Percentiles rank a stretch among this genome's conserved stretches.
phyloP scores from a whole-genome alignment of 2,888 invertebrate species.

The Idaea aversata region DNA sequence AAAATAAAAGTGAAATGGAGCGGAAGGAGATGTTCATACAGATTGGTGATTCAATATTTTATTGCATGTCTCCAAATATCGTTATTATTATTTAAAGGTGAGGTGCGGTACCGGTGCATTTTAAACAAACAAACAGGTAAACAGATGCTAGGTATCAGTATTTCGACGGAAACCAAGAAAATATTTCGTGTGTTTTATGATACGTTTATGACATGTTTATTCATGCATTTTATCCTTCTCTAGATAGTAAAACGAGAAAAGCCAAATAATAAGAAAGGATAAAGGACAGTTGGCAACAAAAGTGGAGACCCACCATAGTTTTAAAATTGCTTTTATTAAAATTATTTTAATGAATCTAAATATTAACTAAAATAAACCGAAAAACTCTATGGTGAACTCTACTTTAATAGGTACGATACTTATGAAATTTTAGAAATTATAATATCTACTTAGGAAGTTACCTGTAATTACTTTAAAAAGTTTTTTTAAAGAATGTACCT shows the following conservation, averaged over 20 bases:
- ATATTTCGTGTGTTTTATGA: conserved; percentile 21
- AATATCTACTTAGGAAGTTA: too few species aligned
- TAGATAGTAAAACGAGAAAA: neutral
- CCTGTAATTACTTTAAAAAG: too few species aligned
- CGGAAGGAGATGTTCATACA: conserved; percentile 66
- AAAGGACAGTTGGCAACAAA: neutral
- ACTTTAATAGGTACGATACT: too few species aligned
- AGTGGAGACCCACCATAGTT: too few species aligned
- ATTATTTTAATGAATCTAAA: too few species aligned
- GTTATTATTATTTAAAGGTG: conserved; percentile 15
- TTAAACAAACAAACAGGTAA: neutral
- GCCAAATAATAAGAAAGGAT: neutral
- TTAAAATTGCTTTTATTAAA: too few species aligned
- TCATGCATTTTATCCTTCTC: neutral
- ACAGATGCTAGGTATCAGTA: conserved; percentile 17
- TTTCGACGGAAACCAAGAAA: too few species aligned
- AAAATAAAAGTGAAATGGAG: conserved; percentile 70
- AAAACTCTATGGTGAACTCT: too few species aligned
- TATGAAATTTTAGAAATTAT: too few species aligned
- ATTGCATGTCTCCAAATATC: conserved; percentile 35
- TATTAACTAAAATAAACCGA: too few species aligned
- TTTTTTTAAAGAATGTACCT: too few species aligned
- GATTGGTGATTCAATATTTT: conserved; percentile 60
- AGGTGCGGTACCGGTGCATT: conserved; percentile 6
- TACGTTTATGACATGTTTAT: conserved; percentile 8